Percentiles rank a stretch among this genome's conserved stretches.
These are phyloP conservation scores for Plecturocebus donacophilus DNA, from an alignment of 2,113 vertebrate species.

Conservation along the genomic window DNA sequence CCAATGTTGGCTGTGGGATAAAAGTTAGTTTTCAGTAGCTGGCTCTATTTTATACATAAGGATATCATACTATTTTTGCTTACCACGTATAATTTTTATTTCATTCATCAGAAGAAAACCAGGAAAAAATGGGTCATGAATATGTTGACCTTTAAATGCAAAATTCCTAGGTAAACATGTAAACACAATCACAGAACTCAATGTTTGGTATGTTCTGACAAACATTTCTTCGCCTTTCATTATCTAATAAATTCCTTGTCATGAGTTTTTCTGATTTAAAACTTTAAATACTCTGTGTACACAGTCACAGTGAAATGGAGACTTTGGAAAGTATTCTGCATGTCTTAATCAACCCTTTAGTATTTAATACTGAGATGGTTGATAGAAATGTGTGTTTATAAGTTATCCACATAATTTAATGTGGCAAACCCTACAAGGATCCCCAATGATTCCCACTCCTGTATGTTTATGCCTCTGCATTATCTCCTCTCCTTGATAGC, in stretches of 20 bases:
- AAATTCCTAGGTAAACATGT: not conserved
- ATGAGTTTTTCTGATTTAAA: not conserved
- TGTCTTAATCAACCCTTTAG: not conserved
- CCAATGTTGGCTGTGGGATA: not conserved
- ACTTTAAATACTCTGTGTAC: not conserved
- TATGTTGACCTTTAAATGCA: not conserved
- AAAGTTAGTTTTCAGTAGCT: slow-evolving; percentile 29
- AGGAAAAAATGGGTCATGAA: not conserved
- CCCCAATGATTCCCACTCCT: accelerated
- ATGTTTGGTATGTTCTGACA: not conserved
- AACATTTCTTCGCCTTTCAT: not conserved
- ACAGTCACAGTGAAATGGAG: not conserved
- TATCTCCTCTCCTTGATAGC: accelerated
- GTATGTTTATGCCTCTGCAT: not conserved
- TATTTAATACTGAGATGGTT: not conserved
- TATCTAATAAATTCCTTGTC: not conserved
- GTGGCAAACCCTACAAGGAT: not conserved
- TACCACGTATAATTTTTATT: not conserved
- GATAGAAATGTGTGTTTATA: not conserved
- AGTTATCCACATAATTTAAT: not conserved
- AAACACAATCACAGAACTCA: not conserved
- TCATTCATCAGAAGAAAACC: not conserved
- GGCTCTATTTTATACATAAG: not conserved
- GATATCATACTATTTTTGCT: slow-evolving; percentile 4
- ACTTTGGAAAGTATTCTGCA: not conserved